Evolutionary conservation across 2,888 invertebrate species (phyloP).

Genomic region (Entomobrya multifasciata): DNA sequence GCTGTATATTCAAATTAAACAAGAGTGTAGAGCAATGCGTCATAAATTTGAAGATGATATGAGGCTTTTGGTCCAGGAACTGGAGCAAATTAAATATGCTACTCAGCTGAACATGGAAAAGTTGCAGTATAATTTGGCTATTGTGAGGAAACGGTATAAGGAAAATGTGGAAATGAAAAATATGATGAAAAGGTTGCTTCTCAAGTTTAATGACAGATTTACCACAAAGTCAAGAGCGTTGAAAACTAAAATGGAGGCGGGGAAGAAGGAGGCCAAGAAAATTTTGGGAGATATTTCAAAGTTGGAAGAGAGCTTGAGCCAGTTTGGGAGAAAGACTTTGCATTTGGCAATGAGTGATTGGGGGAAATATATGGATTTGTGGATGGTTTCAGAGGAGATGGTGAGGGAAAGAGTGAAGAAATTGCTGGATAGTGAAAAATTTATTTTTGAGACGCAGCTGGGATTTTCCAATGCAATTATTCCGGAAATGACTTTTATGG

Average conservation of each 20-base stretch:
- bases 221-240: constrained; percentile 53
- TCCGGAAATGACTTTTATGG: constrained; percentile 64
- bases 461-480: constrained; percentile 60
- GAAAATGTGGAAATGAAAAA: constrained; percentile 89
- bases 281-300: constrained; percentile 73
- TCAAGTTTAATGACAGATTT: constrained; percentile 76
- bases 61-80: constrained; percentile 86
- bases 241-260: constrained; percentile 60
- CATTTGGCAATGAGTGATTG: constrained; percentile 70
- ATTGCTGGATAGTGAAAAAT: constrained; percentile 75
- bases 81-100: constrained; percentile 89
- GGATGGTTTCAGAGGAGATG: constrained; percentile 75
- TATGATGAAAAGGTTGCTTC: constrained; percentile 75
- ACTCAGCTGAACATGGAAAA: constrained; percentile 94
- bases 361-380: constrained; percentile 78
- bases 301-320: constrained; percentile 59
- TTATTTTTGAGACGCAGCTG: constrained; percentile 76
- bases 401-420: constrained; percentile 71
- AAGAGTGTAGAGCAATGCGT: constrained; percentile 85
- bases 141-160: constrained; percentile 92
- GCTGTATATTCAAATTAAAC: constrained; percentile 78
- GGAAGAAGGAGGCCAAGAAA: constrained; percentile 66
- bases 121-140: constrained; percentile 93
- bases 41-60: constrained; percentile 81
- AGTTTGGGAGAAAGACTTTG: constrained; percentile 71